Evolutionary conservation across 1,140 invertebrate genomes (phyloP).

Genomic region (Zaprionus inermis): DNA sequence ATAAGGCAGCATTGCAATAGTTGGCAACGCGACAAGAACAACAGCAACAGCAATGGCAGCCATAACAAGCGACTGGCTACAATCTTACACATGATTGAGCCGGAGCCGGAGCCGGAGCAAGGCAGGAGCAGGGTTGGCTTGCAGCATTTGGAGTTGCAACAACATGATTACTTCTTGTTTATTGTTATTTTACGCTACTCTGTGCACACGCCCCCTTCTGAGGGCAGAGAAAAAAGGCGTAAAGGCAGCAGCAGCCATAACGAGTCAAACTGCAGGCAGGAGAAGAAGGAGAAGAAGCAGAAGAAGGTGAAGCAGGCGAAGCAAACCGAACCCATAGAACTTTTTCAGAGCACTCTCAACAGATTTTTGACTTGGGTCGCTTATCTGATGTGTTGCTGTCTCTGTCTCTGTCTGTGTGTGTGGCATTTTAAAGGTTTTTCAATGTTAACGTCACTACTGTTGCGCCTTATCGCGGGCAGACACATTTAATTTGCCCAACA

Average conservation of each 20-base stretch:
- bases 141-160: constrained; percentile 32
- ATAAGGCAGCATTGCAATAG: constrained; percentile 51
- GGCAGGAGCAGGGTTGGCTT: background rate
- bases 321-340: background rate
- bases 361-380: constrained; percentile 36
- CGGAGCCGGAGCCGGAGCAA: constrained; percentile 21
- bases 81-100: constrained; percentile 78
- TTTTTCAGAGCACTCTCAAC: constrained; percentile 24
- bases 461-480: constrained; percentile 61
- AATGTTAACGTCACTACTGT: constrained; percentile 57
- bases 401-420: constrained; percentile 54
- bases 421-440: constrained; percentile 65
- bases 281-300: background rate
- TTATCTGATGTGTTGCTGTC: background rate
- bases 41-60: constrained; percentile 20
- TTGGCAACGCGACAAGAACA: constrained; percentile 34
- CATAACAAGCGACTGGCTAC: constrained; percentile 31
- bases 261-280: constrained; percentile 18
- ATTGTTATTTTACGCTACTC: constrained; percentile 79
- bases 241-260: constrained; percentile 7
- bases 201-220: constrained; percentile 15
- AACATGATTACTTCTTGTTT: constrained; percentile 82
- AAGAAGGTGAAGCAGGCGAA: no score
- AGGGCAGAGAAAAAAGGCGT: background rate
- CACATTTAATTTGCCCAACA: constrained; percentile 70